Evolutionary conservation across 2,113 vertebrate genomes (phyloP).

Genomic region (Micromys minutus): DNA sequence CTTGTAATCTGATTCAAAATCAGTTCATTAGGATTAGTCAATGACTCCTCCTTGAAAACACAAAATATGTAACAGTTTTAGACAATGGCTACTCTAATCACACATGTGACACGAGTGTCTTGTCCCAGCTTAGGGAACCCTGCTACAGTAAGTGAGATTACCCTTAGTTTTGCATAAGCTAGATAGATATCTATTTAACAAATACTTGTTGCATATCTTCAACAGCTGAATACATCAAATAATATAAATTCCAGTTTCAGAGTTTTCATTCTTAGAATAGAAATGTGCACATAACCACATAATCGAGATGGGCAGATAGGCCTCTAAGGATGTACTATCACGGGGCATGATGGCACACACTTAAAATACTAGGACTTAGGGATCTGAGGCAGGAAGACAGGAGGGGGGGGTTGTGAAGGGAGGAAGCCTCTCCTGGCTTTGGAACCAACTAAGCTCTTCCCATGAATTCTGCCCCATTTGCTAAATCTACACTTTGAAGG

Average conservation of each 20-base stretch:
- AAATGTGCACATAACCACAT: not conserved
- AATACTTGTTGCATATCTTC: not conserved
- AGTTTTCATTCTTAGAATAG: not conserved
- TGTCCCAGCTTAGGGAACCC: not conserved
- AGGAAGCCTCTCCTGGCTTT: not conserved
- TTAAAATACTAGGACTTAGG: not conserved
- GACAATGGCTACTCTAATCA: not conserved
- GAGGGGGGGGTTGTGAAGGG: not conserved
- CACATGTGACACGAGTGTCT: not conserved
- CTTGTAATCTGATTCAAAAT: not conserved
- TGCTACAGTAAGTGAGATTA: slow-evolving; percentile 1
- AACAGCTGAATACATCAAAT: not conserved
- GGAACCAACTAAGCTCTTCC: not conserved
- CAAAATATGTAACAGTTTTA: not conserved
- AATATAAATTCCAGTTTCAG: not conserved
- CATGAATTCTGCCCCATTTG: not conserved
- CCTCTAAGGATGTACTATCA: not conserved
- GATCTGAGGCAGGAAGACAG: not conserved
- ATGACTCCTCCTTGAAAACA: not conserved
- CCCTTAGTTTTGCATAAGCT: slow-evolving; percentile 19
- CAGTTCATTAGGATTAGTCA: not conserved
- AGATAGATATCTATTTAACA: slow-evolving; percentile 19
- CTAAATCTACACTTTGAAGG: not conserved
- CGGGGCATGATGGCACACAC: not conserved
- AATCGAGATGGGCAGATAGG: not conserved